Conservation (phyloP, 2,888 invertebrate genomes). For the Nineta flava region DNA sequence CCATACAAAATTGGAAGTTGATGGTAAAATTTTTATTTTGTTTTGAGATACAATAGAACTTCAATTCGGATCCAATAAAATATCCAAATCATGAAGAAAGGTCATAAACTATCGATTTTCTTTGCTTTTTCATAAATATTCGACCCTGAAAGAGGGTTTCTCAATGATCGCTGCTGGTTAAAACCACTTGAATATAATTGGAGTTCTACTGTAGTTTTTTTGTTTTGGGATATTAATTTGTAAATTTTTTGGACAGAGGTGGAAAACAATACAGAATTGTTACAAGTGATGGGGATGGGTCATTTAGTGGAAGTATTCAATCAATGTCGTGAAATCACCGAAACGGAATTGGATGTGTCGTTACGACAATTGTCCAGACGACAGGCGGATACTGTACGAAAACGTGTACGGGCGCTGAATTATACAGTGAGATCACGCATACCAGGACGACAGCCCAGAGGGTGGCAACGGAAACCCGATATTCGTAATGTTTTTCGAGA, state of each 20-base stretch:
- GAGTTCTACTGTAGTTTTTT: no score
- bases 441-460: conserved; percentile 36
- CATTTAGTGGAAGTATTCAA: conserved; percentile 54
- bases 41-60: no score
- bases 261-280: conserved; percentile 62
- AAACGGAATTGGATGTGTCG: conserved; percentile 44
- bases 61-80: no score
- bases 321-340: conserved; percentile 48
- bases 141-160: no score
- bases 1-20: conserved; percentile 1
- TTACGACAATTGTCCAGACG: conserved; percentile 45
- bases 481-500: conserved; percentile 72
- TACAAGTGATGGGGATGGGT: conserved; percentile 54
- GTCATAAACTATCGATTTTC: no score
- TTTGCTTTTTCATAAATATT: no score
- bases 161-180: no score
- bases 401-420: conserved; percentile 59
- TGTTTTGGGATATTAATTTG: no score
- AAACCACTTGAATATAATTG: no score
- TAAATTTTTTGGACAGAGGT: conserved; percentile 41
- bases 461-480: conserved; percentile 47
- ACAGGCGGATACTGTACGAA: conserved; percentile 62
- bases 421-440: conserved; percentile 52
- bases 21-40: conserved; percentile 2
- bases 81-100: no score